These are phyloP conservation scores for Caenorhabditis sp. DNA, from an alignment of 2,888 invertebrate genomes.

Conservation along the genomic window DNA sequence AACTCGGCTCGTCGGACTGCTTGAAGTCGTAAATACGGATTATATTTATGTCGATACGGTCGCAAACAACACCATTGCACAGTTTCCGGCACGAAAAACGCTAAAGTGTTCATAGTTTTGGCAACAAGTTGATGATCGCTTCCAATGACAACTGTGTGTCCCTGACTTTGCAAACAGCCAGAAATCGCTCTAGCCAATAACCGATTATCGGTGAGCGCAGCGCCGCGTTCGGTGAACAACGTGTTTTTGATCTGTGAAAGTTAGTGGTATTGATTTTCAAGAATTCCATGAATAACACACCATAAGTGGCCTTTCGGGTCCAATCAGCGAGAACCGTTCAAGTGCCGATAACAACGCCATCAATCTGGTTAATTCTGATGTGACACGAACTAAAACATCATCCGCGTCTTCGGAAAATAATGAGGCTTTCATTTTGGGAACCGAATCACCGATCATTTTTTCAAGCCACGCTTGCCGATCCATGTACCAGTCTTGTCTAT, in stretches of 20 bases:
- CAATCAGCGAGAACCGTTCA: slow-evolving; percentile 49
- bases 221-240: slow-evolving; percentile 33
- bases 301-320: slow-evolving; percentile 36
- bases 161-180: slow-evolving; percentile 60
- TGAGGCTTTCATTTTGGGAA: slow-evolving; percentile 54
- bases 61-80: slow-evolving; percentile 56
- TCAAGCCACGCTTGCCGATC: slow-evolving; percentile 53
- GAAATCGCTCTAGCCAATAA: slow-evolving; percentile 55
- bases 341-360: slow-evolving; percentile 46
- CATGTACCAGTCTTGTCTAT: slow-evolving; percentile 63
- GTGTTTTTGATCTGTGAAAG: slow-evolving; percentile 52
- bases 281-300: too few species aligned
- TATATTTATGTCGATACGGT: slow-evolving; percentile 55
- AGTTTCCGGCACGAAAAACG: slow-evolving; percentile 57
- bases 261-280: too few species aligned
- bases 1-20: slow-evolving; percentile 56
- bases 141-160: slow-evolving; percentile 61
- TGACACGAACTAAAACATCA: slow-evolving; percentile 55
- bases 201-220: slow-evolving; percentile 23
- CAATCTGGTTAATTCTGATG: slow-evolving; percentile 47
- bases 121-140: slow-evolving; percentile 53
- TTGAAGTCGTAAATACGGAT: slow-evolving; percentile 62
- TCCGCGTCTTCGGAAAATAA: slow-evolving; percentile 49
- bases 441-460: slow-evolving; percentile 47
- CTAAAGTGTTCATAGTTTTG: slow-evolving; percentile 57